phyloP scores from a whole-genome alignment of 2,113 vertebrate genomes.

The Galemys pyrenaicus region DNA sequence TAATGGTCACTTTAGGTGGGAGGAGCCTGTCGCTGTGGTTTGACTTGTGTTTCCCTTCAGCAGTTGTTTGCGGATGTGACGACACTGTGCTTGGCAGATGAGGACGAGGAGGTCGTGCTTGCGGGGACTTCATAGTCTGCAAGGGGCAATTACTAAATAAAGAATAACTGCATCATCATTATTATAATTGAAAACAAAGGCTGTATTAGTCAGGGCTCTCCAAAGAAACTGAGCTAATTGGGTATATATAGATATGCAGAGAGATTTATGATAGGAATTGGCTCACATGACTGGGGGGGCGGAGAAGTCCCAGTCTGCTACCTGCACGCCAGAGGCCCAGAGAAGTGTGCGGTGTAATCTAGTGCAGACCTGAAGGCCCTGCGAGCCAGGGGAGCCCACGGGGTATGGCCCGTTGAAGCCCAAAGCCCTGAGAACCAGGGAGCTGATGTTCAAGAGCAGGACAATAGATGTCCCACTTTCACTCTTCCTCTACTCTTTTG shows the following conservation, averaged over 20 bases:
- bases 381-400: background rate
- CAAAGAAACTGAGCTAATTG: too few species aligned
- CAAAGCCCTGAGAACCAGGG: background rate
- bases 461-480: background rate
- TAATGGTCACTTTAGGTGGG: too few species aligned
- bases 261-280: too few species aligned
- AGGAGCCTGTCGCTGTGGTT: too few species aligned
- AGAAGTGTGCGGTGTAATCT: background rate
- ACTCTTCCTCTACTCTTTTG: background rate
- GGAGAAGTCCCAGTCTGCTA: background rate
- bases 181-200: background rate
- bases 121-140: background rate
- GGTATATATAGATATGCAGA: too few species aligned
- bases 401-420: background rate
- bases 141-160: background rate
- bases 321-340: background rate
- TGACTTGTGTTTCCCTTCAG: too few species aligned
- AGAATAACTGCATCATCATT: background rate
- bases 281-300: too few species aligned
- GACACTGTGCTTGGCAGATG: background rate
- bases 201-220: too few species aligned
- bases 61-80: background rate
- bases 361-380: too few species aligned
- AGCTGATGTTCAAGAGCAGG: background rate
- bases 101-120: background rate